A percentile compares a stretch with the other conserved stretches of the same genome.
phyloP scores from a whole-genome alignment of 1,140 invertebrate genomes.

The Drosophila guanche region DNA sequence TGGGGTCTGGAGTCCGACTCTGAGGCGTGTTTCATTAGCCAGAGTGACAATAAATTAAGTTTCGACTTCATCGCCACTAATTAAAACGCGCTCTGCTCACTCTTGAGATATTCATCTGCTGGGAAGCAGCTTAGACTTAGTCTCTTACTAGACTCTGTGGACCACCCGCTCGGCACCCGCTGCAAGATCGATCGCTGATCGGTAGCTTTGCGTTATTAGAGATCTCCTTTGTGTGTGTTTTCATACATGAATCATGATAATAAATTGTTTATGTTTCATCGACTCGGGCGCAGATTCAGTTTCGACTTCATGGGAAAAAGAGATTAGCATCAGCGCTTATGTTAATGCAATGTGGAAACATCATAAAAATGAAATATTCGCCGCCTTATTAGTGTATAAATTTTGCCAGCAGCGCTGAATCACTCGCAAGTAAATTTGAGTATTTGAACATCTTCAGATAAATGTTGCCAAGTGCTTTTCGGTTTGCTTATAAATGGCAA shows the following conservation, averaged over 20 bases:
- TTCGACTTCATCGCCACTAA: slow-evolving; percentile 65
- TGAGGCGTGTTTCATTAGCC: slow-evolving; percentile 73
- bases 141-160: slow-evolving; percentile 35
- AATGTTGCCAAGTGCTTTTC: slow-evolving; percentile 26
- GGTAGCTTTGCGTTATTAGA: slow-evolving; percentile 64
- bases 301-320: slow-evolving; percentile 72
- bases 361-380: slow-evolving; percentile 75
- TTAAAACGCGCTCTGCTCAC: slow-evolving; percentile 67
- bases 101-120: slow-evolving; percentile 81
- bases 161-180: slow-evolving; percentile 59
- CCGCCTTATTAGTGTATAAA: slow-evolving; percentile 49
- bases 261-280: slow-evolving; percentile 77
- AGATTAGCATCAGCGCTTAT: slow-evolving; percentile 77
- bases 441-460: slow-evolving; percentile 19
- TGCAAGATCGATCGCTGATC: slow-evolving; percentile 52
- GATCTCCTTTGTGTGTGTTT: slow-evolving; percentile 66
- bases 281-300: slow-evolving; percentile 2
- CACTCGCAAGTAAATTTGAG: slow-evolving; percentile 62
- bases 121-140: slow-evolving; percentile 69
- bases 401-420: slow-evolving; percentile 46
- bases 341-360: slow-evolving; percentile 71
- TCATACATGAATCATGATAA: slow-evolving; percentile 79
- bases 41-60: slow-evolving; percentile 81
- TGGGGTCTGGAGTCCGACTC: neutral
- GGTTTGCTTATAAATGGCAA: slow-evolving; percentile 62